These are phyloP conservation scores for Danio albolineatus DNA, from an alignment of 2,797 vertebrate genomes.

Conservation along the genomic window DNA sequence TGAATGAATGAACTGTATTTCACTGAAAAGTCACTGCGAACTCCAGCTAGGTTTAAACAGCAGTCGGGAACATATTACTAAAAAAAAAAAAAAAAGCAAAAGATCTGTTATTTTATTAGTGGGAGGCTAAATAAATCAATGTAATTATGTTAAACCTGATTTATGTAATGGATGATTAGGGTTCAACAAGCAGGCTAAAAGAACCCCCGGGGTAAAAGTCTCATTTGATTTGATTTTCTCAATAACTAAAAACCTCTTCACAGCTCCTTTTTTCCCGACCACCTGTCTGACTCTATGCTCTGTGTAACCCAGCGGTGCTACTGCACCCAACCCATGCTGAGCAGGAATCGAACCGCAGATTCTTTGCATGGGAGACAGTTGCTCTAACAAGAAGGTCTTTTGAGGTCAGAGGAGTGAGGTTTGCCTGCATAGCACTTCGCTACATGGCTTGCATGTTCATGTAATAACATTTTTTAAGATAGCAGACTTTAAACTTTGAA, in stretches of 20 bases:
- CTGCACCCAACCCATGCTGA: no score
- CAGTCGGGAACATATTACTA: not conserved
- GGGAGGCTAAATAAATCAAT: not conserved
- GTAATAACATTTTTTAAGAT: not conserved
- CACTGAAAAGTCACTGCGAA: not conserved
- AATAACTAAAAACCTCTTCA: not conserved
- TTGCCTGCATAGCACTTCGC: no score
- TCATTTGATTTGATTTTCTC: not conserved
- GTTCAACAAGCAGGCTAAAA: not conserved
- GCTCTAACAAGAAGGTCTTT: no score
- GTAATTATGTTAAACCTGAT: not conserved
- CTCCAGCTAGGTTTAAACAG: conserved; percentile 1
- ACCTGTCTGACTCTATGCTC: not conserved
- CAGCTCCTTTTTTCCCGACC: not conserved
- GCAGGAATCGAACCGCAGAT: no score
- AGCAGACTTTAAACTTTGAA: not conserved
- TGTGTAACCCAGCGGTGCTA: no score
- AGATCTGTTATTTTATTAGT: not conserved
- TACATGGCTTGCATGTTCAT: not conserved
- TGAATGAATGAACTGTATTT: not conserved
- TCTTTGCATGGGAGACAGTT: no score
- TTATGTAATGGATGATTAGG: not conserved
- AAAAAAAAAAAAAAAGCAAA: not conserved
- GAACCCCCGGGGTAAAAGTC: not conserved
- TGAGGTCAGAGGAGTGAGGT: no score